A percentile compares a stretch with the other conserved stretches of the same genome.
phyloP scores from a whole-genome alignment of 2,888 invertebrate genomes.

The Lamellibrachia satsuma region DNA sequence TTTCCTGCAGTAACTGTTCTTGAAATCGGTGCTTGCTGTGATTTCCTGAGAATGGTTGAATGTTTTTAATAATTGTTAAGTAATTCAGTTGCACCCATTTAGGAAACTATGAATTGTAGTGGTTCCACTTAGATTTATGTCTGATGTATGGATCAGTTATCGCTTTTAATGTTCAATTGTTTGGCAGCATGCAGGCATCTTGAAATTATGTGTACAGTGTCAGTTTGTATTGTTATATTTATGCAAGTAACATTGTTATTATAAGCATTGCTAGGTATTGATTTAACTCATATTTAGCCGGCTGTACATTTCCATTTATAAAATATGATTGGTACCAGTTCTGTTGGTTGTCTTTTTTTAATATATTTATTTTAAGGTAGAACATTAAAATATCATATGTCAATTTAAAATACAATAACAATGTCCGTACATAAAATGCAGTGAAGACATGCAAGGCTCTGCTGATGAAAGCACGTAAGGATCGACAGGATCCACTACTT shows the following conservation, averaged over 20 bases:
- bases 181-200: not conserved
- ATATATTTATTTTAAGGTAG: not conserved
- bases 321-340: constrained; percentile 3
- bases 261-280: not conserved
- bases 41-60: not conserved
- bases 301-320: constrained; percentile 5
- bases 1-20: not conserved
- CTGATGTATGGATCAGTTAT: constrained; percentile 3
- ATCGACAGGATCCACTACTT: too few relatives aligned
- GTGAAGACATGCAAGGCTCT: too few relatives aligned
- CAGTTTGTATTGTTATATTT: not conserved
- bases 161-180: constrained; percentile 13
- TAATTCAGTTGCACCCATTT: not conserved
- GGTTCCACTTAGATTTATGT: not conserved
- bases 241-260: not conserved
- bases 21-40: not conserved
- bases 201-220: not conserved
- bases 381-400: not conserved
- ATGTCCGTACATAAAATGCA: not conserved
- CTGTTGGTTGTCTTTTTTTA: not conserved
- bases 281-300: constrained; percentile 3
- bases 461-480: too few relatives aligned
- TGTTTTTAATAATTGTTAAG: not conserved
- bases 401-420: too few relatives aligned
- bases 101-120: not conserved